phyloP scores from a whole-genome alignment of 2,113 vertebrate genomes.

The Zingel zingel region DNA sequence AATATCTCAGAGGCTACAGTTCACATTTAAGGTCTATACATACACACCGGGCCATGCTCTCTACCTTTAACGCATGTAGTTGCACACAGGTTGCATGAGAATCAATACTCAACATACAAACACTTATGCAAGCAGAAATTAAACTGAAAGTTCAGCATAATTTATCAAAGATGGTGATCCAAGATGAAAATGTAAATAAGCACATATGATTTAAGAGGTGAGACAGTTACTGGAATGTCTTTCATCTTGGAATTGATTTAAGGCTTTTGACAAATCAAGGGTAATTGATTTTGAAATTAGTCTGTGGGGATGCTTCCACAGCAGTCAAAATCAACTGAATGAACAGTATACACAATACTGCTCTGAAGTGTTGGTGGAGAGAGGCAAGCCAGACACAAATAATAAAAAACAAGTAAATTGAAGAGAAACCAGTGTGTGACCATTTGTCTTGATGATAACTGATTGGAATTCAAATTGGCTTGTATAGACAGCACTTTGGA shows the following conservation, averaged over 20 bases:
- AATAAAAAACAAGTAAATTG: not conserved
- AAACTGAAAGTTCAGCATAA: not conserved
- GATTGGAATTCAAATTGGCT: constrained; percentile 1
- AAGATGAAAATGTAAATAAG: not conserved
- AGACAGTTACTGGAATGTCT: not conserved
- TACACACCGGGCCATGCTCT: not conserved
- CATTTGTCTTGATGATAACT: not conserved
- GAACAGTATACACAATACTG: not conserved
- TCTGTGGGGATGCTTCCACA: constrained; percentile 5
- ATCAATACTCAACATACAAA: not conserved
- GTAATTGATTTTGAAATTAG: constrained; percentile 1
- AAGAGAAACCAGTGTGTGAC: not conserved
- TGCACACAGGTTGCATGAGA: not conserved
- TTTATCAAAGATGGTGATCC: not conserved
- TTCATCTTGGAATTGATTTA: constrained; percentile 4
- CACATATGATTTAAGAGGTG: not conserved
- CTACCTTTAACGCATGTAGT: not conserved
- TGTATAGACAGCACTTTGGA: not conserved
- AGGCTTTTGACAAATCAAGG: not conserved
- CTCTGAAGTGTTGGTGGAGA: not conserved
- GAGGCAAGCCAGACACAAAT: not conserved
- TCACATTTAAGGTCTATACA: not conserved
- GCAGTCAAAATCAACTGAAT: not conserved
- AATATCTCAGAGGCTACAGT: not conserved
- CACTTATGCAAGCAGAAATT: not conserved